A percentile compares a stretch with the other conserved stretches of the same genome.
Evolutionary conservation across 2,797 vertebrate genomes (phyloP).

Genomic region (Dryobates pubescens): DNA sequence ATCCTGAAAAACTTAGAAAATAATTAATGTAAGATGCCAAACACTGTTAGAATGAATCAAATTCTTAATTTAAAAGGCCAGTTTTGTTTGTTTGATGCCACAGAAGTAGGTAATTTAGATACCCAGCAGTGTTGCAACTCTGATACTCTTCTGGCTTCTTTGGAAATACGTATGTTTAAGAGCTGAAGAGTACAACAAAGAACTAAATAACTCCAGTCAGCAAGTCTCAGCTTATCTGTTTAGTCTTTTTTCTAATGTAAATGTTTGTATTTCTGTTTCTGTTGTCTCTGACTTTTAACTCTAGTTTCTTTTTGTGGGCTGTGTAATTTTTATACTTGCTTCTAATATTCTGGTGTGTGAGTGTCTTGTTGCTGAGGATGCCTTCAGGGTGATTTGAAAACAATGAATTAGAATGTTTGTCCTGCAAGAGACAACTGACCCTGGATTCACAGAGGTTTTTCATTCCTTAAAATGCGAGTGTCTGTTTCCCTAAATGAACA

Average conservation of each 20-base stretch:
- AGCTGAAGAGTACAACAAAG: conserved; percentile 64
- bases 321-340: background rate
- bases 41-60: background rate
- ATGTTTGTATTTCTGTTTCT: conserved; percentile 75
- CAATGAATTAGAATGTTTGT: background rate
- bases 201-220: conserved; percentile 55
- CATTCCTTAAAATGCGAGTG: background rate
- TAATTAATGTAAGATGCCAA: background rate
- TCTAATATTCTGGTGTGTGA: background rate
- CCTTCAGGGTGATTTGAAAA: background rate
- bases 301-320: conserved; percentile 40
- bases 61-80: conserved; percentile 15
- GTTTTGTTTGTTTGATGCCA: background rate
- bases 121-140: background rate
- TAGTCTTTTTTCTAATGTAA: conserved; percentile 74
- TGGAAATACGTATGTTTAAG: conserved; percentile 56
- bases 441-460: background rate
- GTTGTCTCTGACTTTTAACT: conserved; percentile 58
- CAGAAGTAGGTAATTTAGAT: background rate
- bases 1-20: background rate
- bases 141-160: conserved; percentile 38
- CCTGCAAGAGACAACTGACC: background rate
- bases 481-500: background rate
- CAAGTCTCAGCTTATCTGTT: conserved; percentile 79
- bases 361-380: background rate